phyloP scores from a whole-genome alignment of 64 coral and sea anemone species.

The Actinia equina region DNA sequence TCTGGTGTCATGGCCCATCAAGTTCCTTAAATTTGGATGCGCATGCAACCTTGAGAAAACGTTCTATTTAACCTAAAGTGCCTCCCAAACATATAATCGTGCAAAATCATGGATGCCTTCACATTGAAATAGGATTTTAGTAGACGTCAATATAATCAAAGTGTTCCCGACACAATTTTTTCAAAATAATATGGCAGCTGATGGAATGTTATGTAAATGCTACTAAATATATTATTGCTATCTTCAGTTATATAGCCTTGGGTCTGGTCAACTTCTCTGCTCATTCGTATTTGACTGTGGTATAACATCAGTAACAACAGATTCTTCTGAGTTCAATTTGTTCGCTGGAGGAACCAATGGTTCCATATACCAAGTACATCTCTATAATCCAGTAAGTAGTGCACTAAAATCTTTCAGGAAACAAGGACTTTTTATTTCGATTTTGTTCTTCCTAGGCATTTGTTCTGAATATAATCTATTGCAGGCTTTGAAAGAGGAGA shows the following conservation, averaged over 20 bases:
- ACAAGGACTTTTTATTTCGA: background rate
- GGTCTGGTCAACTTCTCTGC: conserved; percentile 87
- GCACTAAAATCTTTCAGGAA: background rate
- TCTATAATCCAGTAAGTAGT: conserved; percentile 70
- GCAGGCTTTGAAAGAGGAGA: conserved; percentile 42
- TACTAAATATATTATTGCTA: background rate
- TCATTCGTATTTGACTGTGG: conserved; percentile 84
- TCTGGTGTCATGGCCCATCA: too few relatives aligned
- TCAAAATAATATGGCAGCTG: too few relatives aligned
- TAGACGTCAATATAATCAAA: too few relatives aligned
- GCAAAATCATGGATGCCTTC: too few relatives aligned
- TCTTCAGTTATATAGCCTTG: conserved; percentile 76
- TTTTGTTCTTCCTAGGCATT: background rate
- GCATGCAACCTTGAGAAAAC: too few relatives aligned
- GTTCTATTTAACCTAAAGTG: too few relatives aligned
- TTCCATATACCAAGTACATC: conserved; percentile 68
- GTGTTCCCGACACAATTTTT: too few relatives aligned
- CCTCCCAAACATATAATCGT: too few relatives aligned
- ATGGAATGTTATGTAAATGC: too few relatives aligned
- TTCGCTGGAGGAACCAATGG: conserved; percentile 88
- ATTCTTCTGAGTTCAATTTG: conserved; percentile 76
- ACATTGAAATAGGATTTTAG: too few relatives aligned
- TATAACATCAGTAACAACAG: conserved; percentile 74
- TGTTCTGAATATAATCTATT: background rate
- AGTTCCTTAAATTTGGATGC: too few relatives aligned